Evolutionary conservation across 2,797 vertebrate species (phyloP), one percentile per base, ranked within the genome.

Genomic region (Arnoldichthys spilopterus): DNA sequence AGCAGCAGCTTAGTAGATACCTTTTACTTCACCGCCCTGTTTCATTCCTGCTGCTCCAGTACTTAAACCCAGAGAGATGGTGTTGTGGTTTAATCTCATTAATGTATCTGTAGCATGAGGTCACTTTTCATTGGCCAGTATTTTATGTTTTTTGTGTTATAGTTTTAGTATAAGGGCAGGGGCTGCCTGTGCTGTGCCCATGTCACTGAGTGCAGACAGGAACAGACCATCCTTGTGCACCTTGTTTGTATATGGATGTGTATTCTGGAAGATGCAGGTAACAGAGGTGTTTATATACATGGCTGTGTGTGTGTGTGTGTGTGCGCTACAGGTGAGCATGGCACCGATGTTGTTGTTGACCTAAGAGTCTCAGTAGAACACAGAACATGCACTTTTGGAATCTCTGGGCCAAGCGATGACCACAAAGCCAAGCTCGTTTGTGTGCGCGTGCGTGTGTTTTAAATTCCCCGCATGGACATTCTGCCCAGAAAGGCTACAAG

Each of bases 191-290:
- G 26, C 40, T 51, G 26, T 22, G 32, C 64, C 15, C 70, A 58
- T 74, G 76, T 58, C 76, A 76, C n/a, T 30, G 32, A 45, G 70
- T 67, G 22, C 72, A 53, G 28, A 32, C 37, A 62, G 20, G 28
- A 77, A 83, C 84, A 83, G 81, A 76, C 32, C 4, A 13, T 74
- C 67, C 77, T 78, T 77, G 66, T 85, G 63, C 53, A 11, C 4
- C 22, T 30, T 74, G 28, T 77, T 11, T 11, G 45, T 74, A 64
- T 69, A 53, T 74, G 67, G 4, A 47, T 81, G 62, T 75, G 68
- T 82, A 37, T 80, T 84, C 79, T 84, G 83, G 80, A 84, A 77
- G 77, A 47, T 74, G 77, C 40, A 20, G 47, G 28, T 45, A 73
- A 20, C 75, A 77, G 67, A 64, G 67, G 64, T 71, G 53, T 79